phyloP scores from a whole-genome alignment of 2,113 vertebrate genomes.

The Ochotona princeps region DNA sequence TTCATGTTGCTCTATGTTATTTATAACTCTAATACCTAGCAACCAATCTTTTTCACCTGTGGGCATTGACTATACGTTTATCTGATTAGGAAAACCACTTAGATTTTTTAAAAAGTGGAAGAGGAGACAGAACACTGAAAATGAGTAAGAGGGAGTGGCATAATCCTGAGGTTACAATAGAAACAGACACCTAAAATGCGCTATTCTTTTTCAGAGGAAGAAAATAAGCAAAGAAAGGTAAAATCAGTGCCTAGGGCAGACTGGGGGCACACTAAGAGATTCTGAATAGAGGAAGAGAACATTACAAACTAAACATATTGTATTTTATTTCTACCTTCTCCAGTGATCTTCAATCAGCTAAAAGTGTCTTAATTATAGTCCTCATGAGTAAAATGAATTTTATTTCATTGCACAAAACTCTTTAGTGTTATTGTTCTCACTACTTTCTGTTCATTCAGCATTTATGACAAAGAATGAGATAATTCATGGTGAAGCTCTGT shows the following conservation, averaged over 20 bases:
- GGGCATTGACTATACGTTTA: neutral
- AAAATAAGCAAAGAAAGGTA: constrained; percentile 15
- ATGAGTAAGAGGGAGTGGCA: neutral
- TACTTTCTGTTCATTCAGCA: neutral
- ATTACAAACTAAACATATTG: neutral
- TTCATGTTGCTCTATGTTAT: neutral
- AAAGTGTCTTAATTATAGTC: neutral
- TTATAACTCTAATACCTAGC: neutral
- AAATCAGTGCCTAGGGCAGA: neutral
- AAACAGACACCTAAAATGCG: neutral
- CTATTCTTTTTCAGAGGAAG: neutral
- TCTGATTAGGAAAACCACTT: neutral
- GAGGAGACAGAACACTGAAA: neutral
- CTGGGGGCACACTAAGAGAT: neutral
- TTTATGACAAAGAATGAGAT: neutral
- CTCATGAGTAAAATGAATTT: neutral
- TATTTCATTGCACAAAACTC: constrained; percentile 12
- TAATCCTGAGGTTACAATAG: neutral
- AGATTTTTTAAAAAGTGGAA: neutral
- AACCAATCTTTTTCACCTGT: neutral
- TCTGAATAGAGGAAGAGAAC: neutral
- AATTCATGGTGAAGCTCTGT: neutral
- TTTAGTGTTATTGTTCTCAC: neutral
- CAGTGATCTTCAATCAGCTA: neutral
- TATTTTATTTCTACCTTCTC: neutral